Base-by-base conservation (phyloP, 2,888 invertebrate genomes). In the Drosophila ustulata region DNA sequence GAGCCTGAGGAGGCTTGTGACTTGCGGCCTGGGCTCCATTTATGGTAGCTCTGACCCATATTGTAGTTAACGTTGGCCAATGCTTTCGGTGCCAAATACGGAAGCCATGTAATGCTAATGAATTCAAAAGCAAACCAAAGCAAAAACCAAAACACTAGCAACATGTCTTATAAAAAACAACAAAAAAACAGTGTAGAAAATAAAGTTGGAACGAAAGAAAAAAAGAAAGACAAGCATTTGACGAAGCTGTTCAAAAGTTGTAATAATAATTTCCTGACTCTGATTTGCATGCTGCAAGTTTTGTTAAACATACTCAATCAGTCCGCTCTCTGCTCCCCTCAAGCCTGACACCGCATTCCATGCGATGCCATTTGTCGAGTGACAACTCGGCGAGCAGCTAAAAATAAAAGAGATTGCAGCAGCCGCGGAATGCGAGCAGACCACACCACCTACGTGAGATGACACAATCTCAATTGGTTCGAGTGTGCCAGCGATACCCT, bases 91-190 rank as follows among this genome's bases (percentile, higher is more conserved):
- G 67, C 89, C 82, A 82, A 85, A 89, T 84, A 84, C 84, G 89
- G 84, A 84, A 89, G 84, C 88, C 82, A 63, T 88, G 82, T 73
- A 89, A 88, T 85, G 85, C 88, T 89, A 89, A 84, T 89, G 89
- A 84, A 89, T 89, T 71, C 59, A 79, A 84, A 66, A 66, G 58
- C 70, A 65, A 65, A 56, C 45, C 52, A 53, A 63, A 57, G 34
- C 53, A 57, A 69, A 64, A 63, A 49, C 25, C 46, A 13, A 73
- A 70, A 37, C 45, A 58, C 46, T 37, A 41, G 28, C 32, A 72
- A 82, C 86, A 78, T 78, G 67, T 47, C 75, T 64, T 82, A 49
- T 37, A 66, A 56, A 63, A 43, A 47, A 18, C 49, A 51, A 46
- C 25, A 50, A 66, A 41, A 32, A 43, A 1, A 18, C 18, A 18